Base-by-base conservation (phyloP, 2,888 invertebrate genomes). In the Trisateles emortualis region DNA sequence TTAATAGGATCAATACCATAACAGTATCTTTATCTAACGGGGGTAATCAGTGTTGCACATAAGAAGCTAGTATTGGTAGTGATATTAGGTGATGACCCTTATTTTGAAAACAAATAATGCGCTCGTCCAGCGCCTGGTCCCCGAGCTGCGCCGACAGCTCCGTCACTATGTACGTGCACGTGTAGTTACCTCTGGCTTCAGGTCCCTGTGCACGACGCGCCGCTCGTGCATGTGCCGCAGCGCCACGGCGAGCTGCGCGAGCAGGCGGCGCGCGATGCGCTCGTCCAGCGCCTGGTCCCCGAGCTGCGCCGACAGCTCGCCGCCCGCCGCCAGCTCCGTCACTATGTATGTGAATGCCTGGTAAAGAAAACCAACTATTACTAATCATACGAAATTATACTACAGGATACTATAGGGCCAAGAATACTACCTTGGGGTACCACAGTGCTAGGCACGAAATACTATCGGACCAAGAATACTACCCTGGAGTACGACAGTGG, bases 151-250 rank as follows among this genome's bases (percentile, higher is more conserved):
- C 95, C 6, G 48, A 33, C 62, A 97, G 91, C 84, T 99, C 99
- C 83, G 97, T 95, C 10, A 99, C 96, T 59, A 99, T 95, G 92
- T 99, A 99, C 0, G 97, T 96, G 86, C 98, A 96, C 1, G 94
- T 0, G 16, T n/a, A 9, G 68, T 71, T 70, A 96, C 97, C 94
- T 98, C 99, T 0, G 99, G 99, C 86, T 99, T 99, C 11, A 99
- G 93, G 86, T 99, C 99, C 24, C 99, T 92, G 83, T 99, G 99
- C 47, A 98, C 98, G 38, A 98, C 96, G 11, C 96, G 95, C 48
- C 95, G 93, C 16, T 94, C 92, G 89, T 99, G 99, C 95, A 99
- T 96, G 84, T 96, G 97, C 24, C 94, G 90, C 14, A 99, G 96
- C 42, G 98, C 98, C 11, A 95, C 0, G 97, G 96, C 39, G 36